These are phyloP conservation scores for Blastobasis lacticolella DNA, from an alignment of 2,888 invertebrate genomes.

Conservation along the genomic window DNA sequence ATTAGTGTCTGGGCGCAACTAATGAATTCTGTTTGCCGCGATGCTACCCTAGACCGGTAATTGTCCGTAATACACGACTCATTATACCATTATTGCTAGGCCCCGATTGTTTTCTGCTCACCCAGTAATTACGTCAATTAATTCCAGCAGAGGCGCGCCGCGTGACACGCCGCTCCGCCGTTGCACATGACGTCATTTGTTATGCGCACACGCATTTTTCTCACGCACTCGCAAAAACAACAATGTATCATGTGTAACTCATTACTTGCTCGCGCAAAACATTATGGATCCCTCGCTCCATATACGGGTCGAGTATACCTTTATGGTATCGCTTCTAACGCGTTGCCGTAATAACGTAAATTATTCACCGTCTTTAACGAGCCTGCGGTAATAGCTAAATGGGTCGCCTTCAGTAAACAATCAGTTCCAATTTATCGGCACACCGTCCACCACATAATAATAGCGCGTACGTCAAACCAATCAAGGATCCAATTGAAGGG, in stretches of 20 bases:
- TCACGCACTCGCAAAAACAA: slow-evolving; percentile 39
- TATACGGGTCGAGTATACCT: slow-evolving; percentile 34
- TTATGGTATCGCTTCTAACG: slow-evolving; percentile 11
- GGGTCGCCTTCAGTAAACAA: slow-evolving; percentile 47
- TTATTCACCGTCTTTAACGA: background rate
- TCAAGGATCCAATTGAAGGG: slow-evolving; percentile 68
- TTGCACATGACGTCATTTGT: slow-evolving; percentile 46
- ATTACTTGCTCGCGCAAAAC: slow-evolving; percentile 35
- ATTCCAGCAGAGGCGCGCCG: slow-evolving; percentile 51
- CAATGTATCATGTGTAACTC: slow-evolving; percentile 34
- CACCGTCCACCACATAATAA: slow-evolving; percentile 50
- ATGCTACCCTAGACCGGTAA: slow-evolving; percentile 40
- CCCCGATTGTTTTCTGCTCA: slow-evolving; percentile 60
- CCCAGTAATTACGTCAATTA: slow-evolving; percentile 60
- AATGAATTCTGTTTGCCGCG: slow-evolving; percentile 42
- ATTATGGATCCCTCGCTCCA: slow-evolving; percentile 35
- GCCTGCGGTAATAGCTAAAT: slow-evolving; percentile 22
- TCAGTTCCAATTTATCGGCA: slow-evolving; percentile 59
- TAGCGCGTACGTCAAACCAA: slow-evolving; percentile 65
- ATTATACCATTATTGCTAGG: slow-evolving; percentile 48
- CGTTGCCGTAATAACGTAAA: background rate
- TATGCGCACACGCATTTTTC: slow-evolving; percentile 55
- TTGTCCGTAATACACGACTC: slow-evolving; percentile 49
- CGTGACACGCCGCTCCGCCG: slow-evolving; percentile 42
- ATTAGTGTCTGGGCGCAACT: slow-evolving; percentile 29